Evolutionary conservation across 2,797 vertebrate genomes (phyloP).

Genomic region (Lepidocolaptes lacrymiger): DNA sequence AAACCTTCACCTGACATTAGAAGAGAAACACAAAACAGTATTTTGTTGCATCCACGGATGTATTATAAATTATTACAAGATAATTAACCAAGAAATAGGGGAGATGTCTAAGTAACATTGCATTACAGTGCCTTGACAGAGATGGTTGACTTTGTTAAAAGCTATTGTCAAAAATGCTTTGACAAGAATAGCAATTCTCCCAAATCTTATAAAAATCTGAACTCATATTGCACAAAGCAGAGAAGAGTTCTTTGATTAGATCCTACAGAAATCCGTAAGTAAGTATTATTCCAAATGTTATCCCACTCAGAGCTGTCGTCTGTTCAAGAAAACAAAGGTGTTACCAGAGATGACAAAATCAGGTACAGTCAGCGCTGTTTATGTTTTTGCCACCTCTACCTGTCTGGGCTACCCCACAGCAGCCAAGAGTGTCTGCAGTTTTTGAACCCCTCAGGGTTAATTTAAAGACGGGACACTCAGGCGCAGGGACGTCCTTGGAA

Average conservation of each 20-base stretch:
- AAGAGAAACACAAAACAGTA: neutral
- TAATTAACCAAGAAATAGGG: neutral
- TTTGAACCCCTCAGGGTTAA: neutral
- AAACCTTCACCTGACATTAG: neutral
- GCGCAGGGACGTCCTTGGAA: neutral
- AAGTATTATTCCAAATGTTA: neutral
- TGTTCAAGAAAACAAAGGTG: neutral
- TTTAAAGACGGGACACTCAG: neutral
- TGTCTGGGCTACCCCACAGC: neutral
- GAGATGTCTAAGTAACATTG: neutral
- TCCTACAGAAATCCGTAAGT: neutral
- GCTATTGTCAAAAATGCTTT: neutral
- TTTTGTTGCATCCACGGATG: neutral
- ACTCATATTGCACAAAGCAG: neutral
- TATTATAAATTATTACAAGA: neutral
- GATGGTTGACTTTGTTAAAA: neutral
- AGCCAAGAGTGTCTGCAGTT: neutral
- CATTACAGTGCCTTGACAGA: neutral
- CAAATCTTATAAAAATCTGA: neutral
- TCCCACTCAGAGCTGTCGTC: neutral
- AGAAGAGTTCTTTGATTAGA: neutral
- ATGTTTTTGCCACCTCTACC: neutral
- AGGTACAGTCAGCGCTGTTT: neutral
- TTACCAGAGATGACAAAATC: neutral
- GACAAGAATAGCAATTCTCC: neutral